These are phyloP conservation scores for Drosophila navojoa DNA, from an alignment of 1,140 invertebrate species.

Conservation along the genomic window DNA sequence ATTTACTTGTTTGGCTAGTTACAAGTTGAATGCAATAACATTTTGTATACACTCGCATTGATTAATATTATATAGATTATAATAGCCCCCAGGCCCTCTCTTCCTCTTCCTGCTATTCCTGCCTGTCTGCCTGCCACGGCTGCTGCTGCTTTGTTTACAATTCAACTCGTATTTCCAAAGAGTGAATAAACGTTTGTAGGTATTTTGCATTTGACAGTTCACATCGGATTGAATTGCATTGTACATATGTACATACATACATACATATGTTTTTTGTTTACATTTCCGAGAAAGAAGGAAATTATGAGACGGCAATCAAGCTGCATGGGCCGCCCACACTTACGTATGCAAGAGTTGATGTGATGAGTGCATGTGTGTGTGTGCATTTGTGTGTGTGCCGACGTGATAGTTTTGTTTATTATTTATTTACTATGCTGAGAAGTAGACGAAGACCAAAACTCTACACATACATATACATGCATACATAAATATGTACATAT, in stretches of 20 bases:
- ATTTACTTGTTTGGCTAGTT: slow-evolving; percentile 36
- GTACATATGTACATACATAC: slow-evolving; percentile 8
- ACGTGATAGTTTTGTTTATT: slow-evolving; percentile 79
- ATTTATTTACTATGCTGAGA: slow-evolving; percentile 44
- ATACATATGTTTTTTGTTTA: slow-evolving; percentile 59
- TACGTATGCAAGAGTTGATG: slow-evolving; percentile 34
- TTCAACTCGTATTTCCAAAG: slow-evolving; percentile 41
- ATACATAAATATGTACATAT: no score
- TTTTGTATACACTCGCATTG: slow-evolving; percentile 50
- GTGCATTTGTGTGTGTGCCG: slow-evolving; percentile 44
- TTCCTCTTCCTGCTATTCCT: no score
- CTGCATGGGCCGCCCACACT: slow-evolving; percentile 42
- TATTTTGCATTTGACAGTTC: slow-evolving; percentile 5
- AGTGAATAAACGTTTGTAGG: slow-evolving; percentile 30
- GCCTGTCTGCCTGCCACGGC: no score
- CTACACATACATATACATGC: background rate
- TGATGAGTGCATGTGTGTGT: slow-evolving; percentile 18
- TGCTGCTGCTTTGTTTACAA: slow-evolving; percentile 23
- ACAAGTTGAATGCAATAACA: slow-evolving; percentile 23
- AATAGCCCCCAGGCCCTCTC: slow-evolving; percentile 7
- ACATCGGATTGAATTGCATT: slow-evolving; percentile 13
- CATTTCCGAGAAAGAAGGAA: slow-evolving; percentile 72
- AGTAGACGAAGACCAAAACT: background rate
- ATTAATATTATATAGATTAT: slow-evolving; percentile 47
- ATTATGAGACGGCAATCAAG: slow-evolving; percentile 59